Evolutionary conservation across 2,113 vertebrate genomes (phyloP).

Genomic region (Ciconia stormi): DNA sequence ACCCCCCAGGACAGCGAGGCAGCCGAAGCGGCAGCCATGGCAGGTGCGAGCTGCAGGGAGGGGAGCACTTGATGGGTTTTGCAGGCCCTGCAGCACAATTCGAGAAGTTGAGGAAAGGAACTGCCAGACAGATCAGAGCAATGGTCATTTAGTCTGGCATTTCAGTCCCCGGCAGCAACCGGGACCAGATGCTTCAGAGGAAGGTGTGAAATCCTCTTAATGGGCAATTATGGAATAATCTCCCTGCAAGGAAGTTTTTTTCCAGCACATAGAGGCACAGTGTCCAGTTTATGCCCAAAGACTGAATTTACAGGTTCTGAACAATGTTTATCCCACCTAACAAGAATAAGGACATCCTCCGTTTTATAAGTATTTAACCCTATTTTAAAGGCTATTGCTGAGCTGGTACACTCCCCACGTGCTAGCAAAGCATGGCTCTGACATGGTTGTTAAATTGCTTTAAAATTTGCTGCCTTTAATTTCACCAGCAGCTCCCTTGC

Average conservation of each 20-base stretch:
- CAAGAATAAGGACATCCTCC: background rate
- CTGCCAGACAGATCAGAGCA: background rate
- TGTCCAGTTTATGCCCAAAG: background rate
- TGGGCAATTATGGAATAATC: background rate
- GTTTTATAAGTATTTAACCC: background rate
- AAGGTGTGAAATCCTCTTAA: conserved; percentile 48
- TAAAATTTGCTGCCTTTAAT: background rate
- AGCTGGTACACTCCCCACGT: background rate
- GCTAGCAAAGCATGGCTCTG: background rate
- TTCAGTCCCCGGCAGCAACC: background rate
- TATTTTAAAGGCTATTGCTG: background rate
- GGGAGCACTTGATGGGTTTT: background rate
- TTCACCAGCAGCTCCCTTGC: background rate
- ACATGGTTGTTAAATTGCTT: background rate
- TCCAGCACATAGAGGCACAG: background rate
- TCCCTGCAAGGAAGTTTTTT: background rate
- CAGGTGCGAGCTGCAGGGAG: background rate
- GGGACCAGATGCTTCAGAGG: background rate
- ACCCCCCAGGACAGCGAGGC: background rate
- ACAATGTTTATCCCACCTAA: background rate
- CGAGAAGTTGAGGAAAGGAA: background rate
- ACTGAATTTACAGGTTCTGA: background rate
- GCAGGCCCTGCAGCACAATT: background rate
- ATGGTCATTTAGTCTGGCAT: background rate
- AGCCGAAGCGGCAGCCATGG: background rate